A percentile compares a stretch with the other conserved stretches of the same genome.
These are phyloP conservation scores for Barnardius zonarius DNA, from an alignment of 2,113 vertebrate species.

Conservation along the genomic window DNA sequence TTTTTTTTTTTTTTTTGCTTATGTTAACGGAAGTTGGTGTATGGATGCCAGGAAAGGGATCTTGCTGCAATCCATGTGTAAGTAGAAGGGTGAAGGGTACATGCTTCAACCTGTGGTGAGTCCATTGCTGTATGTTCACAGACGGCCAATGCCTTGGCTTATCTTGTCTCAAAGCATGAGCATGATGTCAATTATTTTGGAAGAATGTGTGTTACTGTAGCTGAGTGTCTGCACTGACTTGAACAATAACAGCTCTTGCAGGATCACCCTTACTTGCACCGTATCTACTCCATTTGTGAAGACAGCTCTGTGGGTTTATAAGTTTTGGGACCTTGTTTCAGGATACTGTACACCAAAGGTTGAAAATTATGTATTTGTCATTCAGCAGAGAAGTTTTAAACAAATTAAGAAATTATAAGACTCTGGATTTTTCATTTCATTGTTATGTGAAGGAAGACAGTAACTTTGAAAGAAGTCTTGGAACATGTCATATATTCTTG, in stretches of 20 bases:
- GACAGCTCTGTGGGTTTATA: not conserved
- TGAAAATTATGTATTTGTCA: not conserved
- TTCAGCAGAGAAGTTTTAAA: not conserved
- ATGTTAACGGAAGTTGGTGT: not conserved
- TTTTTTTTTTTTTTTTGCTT: not conserved
- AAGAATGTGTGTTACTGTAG: not conserved
- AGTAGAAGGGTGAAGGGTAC: not conserved
- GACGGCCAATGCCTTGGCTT: fast-evolving
- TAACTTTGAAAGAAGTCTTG: not conserved
- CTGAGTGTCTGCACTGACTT: not conserved
- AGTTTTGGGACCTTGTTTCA: not conserved
- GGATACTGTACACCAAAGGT: not conserved
- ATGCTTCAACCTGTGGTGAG: not conserved
- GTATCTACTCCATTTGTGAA: not conserved
- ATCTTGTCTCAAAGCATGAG: not conserved
- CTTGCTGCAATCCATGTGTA: not conserved
- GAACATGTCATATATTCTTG: not conserved
- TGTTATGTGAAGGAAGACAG: not conserved
- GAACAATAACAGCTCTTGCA: not conserved
- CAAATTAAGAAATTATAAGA: not conserved
- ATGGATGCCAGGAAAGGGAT: not conserved
- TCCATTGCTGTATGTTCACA: not conserved
- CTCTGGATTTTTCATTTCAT: not conserved
- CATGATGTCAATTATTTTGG: not conserved
- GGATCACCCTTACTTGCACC: not conserved